Base-by-base conservation (phyloP, 2,888 invertebrate genomes). In the Cataglyphis albicans region DNA sequence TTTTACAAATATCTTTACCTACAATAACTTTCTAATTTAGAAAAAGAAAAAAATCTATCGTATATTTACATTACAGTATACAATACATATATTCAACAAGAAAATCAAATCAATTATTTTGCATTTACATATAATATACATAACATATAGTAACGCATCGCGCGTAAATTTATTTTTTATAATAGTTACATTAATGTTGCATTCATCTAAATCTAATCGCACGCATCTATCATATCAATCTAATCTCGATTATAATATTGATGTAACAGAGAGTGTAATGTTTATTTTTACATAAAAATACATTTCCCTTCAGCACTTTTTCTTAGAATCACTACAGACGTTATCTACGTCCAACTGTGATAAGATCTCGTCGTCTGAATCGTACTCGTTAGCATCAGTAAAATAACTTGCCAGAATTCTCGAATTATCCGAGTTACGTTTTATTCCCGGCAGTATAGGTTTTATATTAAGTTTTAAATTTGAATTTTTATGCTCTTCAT, bases 261-360 rank as follows among this genome's bases (percentile, higher is more conserved):
- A 12, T 44, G 41, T 44, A 44, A 44, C 12, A 15, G 15, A 59
- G 29, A 29, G 15, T 32, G 7, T 48, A 32, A 18, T 1, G 4
- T 29, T 9, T 55, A 38, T 64, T n/a, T 15, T n/a, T 15, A n/a
- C 18, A 52, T 52, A 25, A 10, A 35, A 21, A 61, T 15, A 52
- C 9, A 1, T 21, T 7, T 9, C 57, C 48, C 12, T 59, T 81
- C 70, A 86, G 59, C 35, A 70, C 9, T 81, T 18, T 7, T 82
- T 10, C 9, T 81, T 72, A 41, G 59, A 55, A 57, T 85, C 74
- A 25, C 65, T 86, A 44, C 73, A 81, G 59, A 93, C 89, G 0
- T 88, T 87, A 75, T 93, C 91, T 48, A 93, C 86, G 65, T 93
- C 93, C 44, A 94, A 70, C 78, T 93, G 93, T 44, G 93, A 94